Percentiles rank a stretch among this genome's conserved stretches.
phyloP scores from a whole-genome alignment of 1,140 invertebrate species.

The Solenopsis fugax region DNA sequence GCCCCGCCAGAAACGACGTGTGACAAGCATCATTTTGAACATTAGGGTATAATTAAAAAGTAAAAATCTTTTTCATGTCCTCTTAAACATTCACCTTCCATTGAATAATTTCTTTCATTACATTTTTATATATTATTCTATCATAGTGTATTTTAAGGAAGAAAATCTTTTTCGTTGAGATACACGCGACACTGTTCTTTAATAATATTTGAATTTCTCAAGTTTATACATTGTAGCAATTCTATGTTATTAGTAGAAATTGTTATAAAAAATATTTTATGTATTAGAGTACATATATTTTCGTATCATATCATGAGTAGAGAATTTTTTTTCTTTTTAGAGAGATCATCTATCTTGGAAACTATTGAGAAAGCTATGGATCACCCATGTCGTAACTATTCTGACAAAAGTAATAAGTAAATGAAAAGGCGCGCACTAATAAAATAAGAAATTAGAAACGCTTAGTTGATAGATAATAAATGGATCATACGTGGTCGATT shows the following conservation, averaged over 20 bases:
- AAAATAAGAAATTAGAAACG: slow-evolving; percentile 33
- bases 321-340: background rate
- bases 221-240: too few relatives aligned
- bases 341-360: background rate
- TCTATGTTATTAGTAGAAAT: background rate
- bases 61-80: background rate
- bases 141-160: background rate
- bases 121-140: background rate
- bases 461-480: slow-evolving; percentile 45
- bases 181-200: background rate
- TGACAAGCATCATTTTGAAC: background rate
- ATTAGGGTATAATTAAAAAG: slow-evolving; percentile 5
- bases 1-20: background rate
- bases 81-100: background rate
- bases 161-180: background rate
- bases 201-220: too few relatives aligned
- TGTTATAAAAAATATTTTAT: background rate
- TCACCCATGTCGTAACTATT: background rate
- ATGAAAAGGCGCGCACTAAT: slow-evolving; percentile 16
- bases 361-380: background rate
- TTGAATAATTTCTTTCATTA: background rate
- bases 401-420: background rate
- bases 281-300: background rate
- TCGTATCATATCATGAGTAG: background rate
- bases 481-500: slow-evolving; percentile 9